Evolutionary conservation across 2,113 vertebrate species (phyloP).

Genomic region (Melanerpes aurifrons): DNA sequence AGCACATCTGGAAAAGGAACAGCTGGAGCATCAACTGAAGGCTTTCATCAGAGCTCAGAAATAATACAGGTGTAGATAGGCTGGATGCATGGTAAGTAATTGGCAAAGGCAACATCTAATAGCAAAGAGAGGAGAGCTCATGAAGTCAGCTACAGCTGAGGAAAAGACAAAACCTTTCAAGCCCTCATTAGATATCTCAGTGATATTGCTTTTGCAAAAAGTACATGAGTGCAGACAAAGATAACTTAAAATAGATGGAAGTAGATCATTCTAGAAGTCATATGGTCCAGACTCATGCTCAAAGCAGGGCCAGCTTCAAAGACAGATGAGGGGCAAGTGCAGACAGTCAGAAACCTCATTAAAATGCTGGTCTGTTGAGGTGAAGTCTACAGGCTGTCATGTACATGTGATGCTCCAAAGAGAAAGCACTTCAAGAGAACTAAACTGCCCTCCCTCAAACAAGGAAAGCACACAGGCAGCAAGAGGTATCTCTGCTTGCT

Average conservation of each 20-base stretch:
- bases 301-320: neutral
- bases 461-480: neutral
- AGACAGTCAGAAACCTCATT: neutral
- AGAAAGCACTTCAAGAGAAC: neutral
- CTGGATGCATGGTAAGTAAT: neutral
- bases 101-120: neutral
- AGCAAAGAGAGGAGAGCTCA: neutral
- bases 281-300: neutral
- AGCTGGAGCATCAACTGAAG: neutral
- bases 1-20: neutral
- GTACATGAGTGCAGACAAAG: neutral
- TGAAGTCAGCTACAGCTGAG: neutral
- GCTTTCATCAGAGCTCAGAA: neutral
- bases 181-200: neutral
- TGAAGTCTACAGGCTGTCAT: neutral
- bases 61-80: neutral
- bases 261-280: neutral
- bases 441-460: neutral
- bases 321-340: neutral
- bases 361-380: neutral
- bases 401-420: neutral
- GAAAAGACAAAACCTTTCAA: neutral
- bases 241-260: neutral
- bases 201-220: neutral
- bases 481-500: neutral